Percentiles rank a stretch among this genome's conserved stretches.
Evolutionary conservation across 64 coral and sea anemone species (phyloP).

Genomic region (Stichodactyla helianthus): DNA sequence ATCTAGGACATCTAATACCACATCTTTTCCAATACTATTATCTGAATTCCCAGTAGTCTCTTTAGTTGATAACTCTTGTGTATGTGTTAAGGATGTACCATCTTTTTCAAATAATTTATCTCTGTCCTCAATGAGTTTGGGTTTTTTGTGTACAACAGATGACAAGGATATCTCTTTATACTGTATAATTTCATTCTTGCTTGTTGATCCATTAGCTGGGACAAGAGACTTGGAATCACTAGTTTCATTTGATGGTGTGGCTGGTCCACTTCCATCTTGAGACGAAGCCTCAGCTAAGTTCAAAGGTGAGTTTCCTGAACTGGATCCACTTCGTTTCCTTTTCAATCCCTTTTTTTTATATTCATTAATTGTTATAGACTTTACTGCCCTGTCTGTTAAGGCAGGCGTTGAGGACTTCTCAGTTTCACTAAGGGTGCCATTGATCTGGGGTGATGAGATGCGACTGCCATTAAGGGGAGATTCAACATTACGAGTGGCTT

Average conservation of each 20-base stretch:
- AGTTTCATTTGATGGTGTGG: background rate
- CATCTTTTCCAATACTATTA: constrained; percentile 2
- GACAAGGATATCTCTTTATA: background rate
- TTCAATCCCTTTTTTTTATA: constrained; percentile 78
- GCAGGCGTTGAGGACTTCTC: constrained; percentile 56
- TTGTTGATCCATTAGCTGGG: background rate
- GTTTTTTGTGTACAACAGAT: constrained; percentile 1
- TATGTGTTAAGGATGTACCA: constrained; percentile 59
- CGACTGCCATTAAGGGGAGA: constrained; percentile 85
- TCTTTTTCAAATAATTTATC: constrained; percentile 23
- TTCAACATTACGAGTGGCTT: constrained; percentile 74
- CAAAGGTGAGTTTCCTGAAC: constrained; percentile 64
- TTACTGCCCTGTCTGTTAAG: constrained; percentile 50
- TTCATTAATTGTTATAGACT: constrained; percentile 43
- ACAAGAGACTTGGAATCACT: background rate
- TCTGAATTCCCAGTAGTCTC: background rate
- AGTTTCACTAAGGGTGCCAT: constrained; percentile 70
- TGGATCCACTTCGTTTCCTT: constrained; percentile 75
- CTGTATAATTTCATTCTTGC: background rate
- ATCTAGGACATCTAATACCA: background rate
- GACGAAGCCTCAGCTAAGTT: constrained; percentile 20
- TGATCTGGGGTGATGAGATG: constrained; percentile 80
- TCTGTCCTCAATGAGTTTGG: background rate
- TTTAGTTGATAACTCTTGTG: background rate
- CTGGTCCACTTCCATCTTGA: background rate